Evolutionary conservation across 2,888 invertebrate genomes (phyloP).

Genomic region (Drosophila emarginata): DNA sequence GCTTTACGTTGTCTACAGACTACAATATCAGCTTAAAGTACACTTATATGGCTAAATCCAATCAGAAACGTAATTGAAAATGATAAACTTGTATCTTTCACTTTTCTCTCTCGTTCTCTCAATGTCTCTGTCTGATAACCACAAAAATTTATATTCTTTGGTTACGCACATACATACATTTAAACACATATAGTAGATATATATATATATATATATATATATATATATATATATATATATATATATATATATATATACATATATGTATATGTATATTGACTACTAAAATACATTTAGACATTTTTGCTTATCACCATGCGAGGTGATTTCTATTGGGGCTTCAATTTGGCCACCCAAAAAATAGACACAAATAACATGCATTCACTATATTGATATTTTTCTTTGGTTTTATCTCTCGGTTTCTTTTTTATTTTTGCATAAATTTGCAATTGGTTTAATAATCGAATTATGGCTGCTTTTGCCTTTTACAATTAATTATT

Average conservation of each 20-base stretch:
- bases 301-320: constrained; percentile 22
- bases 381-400: constrained; percentile 39
- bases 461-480: neutral
- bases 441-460: constrained; percentile 15
- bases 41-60: constrained; percentile 24
- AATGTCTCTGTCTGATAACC: constrained; percentile 28
- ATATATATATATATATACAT: constrained; percentile 8
- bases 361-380: constrained; percentile 71
- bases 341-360: constrained; percentile 30
- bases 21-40: constrained; percentile 30
- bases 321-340: neutral
- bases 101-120: constrained; percentile 18
- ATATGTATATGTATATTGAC: constrained; percentile 20
- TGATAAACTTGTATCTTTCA: neutral
- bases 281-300: constrained; percentile 46
- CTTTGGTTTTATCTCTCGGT: constrained; percentile 35
- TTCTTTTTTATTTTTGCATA: constrained; percentile 30
- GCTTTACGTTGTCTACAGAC: neutral
- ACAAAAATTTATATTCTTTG: constrained; percentile 34
- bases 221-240: constrained; percentile 32
- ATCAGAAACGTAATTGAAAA: constrained; percentile 3
- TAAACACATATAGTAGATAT: constrained; percentile 29
- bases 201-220: constrained; percentile 24
- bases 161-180: constrained; percentile 19
- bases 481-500: constrained; percentile 27